phyloP scores from a whole-genome alignment of 2,888 invertebrate genomes.

The Punctoribates punctum region DNA sequence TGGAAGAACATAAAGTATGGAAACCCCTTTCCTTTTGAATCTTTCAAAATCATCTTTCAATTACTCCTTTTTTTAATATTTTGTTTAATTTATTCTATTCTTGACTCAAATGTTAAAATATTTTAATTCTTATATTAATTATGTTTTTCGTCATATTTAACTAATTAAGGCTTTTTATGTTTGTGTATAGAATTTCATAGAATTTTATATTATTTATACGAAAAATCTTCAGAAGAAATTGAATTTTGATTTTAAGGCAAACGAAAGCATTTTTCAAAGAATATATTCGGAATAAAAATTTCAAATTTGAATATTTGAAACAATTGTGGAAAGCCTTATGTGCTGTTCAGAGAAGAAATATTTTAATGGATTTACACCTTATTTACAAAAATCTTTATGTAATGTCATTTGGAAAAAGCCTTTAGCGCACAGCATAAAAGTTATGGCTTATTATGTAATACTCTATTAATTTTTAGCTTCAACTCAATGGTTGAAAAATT shows the following conservation, averaged over 20 bases:
- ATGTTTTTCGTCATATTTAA: not conserved
- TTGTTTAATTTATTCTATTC: not conserved
- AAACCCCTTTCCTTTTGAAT: not conserved
- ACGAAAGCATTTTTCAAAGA: too few species aligned
- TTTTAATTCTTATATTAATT: not conserved
- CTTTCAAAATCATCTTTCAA: not conserved
- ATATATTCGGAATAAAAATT: too few species aligned
- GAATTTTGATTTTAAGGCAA: too few species aligned
- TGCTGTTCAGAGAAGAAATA: too few species aligned
- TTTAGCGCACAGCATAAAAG: not conserved
- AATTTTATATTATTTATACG: too few species aligned
- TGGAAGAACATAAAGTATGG: conserved; percentile 7
- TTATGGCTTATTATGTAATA: not conserved
- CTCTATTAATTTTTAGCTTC: conserved; percentile 8
- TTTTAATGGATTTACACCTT: not conserved
- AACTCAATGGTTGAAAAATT: not conserved
- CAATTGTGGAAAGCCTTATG: too few species aligned
- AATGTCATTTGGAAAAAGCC: not conserved
- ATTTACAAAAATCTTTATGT: not conserved
- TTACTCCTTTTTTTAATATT: not conserved
- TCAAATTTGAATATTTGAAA: too few species aligned
- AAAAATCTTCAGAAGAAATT: too few species aligned
- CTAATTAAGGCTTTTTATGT: not conserved
- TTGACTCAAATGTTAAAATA: not conserved
- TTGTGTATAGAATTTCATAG: not conserved